Evolutionary conservation across 2,888 invertebrate species (phyloP), one percentile per base, ranked within the genome.

Genomic region (Ganaspis brasiliensis): DNA sequence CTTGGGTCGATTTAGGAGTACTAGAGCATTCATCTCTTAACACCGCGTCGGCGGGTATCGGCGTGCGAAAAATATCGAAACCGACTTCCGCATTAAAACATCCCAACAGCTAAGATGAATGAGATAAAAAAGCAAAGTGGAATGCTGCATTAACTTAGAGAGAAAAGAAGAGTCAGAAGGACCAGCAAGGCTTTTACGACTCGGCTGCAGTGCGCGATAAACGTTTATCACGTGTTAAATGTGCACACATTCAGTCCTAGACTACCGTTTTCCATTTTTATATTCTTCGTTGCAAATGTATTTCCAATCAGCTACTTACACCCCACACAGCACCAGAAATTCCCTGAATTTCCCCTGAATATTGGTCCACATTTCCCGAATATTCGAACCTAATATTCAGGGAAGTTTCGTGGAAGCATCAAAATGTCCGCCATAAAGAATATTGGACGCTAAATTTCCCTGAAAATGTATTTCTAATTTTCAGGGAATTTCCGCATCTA

Each of bases 161-260:
- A 21, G 12, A 16, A 61, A 19, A 61, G 31, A 61, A 61, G 10
- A 37, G 35, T 37, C 35, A 9, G n/a, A 63, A 63, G 37, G 63
- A 21, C 63, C 61, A 63, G 19, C 19, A 37, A 40, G 37, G 21
- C 37, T 63, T 63, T 63, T 40, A 63, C 40, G 21, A 63, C 14
- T 12, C 16, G 40, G 31, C 26, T n/a, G 59, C 59, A 31, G 31
- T 31, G 12, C 40, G 40, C 40, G 63, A 63, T 63, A 63, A 63
- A 63, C 63, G 40, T 63, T 63, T 40, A 63, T 63, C 37, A 63
- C 63, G 40, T 63, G 37, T 63, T 63, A 63, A 63, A 37, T 63
- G 63, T 19, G 8, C 4, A 21, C 63, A 21, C 21, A 35, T 63
- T 63, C 63, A 14, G 35, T 40, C 63, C 40, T 40, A 37, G 61